Percentiles rank a stretch among this genome's conserved stretches.
Evolutionary conservation across 2,888 invertebrate genomes (phyloP).

Genomic region (Andrena bucephala): DNA sequence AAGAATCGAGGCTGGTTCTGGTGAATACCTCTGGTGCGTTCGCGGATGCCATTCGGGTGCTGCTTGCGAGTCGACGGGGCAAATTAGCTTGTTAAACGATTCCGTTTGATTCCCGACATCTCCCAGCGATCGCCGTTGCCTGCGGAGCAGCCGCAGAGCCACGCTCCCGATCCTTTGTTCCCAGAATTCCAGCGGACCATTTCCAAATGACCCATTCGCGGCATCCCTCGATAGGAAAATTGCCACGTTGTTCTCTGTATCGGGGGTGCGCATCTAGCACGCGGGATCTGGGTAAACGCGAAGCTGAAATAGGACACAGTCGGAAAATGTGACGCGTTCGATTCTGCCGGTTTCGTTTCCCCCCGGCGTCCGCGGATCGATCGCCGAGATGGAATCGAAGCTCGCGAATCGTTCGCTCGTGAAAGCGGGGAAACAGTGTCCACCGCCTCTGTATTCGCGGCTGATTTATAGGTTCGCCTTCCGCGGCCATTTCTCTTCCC

Average conservation of each 20-base stretch:
- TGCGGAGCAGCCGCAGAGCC: background rate
- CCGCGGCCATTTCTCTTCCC: constrained; percentile 8
- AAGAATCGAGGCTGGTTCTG: constrained; percentile 3
- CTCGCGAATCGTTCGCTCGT: background rate
- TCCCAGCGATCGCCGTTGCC: background rate
- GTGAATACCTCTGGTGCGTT: background rate
- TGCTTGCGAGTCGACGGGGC: background rate
- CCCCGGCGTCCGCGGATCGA: background rate
- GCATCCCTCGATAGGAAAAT: constrained; percentile 27
- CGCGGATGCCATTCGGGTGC: background rate
- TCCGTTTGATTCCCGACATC: too few relatives aligned
- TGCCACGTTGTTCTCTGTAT: background rate
- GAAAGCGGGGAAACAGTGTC: constrained; percentile 1
- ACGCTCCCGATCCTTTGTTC: constrained; percentile 2
- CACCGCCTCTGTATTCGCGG: background rate
- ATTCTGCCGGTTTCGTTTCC: background rate
- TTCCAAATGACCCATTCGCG: background rate
- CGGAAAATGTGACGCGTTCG: background rate
- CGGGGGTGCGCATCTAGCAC: constrained; percentile 14
- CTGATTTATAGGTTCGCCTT: constrained; percentile 18
- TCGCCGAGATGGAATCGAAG: constrained; percentile 20
- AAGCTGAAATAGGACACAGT: background rate
- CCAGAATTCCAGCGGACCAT: background rate
- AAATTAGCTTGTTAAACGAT: background rate
- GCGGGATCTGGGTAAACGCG: constrained; percentile 5